phyloP scores from a whole-genome alignment of 2,113 vertebrate genomes.

The Hipposideros armiger region DNA sequence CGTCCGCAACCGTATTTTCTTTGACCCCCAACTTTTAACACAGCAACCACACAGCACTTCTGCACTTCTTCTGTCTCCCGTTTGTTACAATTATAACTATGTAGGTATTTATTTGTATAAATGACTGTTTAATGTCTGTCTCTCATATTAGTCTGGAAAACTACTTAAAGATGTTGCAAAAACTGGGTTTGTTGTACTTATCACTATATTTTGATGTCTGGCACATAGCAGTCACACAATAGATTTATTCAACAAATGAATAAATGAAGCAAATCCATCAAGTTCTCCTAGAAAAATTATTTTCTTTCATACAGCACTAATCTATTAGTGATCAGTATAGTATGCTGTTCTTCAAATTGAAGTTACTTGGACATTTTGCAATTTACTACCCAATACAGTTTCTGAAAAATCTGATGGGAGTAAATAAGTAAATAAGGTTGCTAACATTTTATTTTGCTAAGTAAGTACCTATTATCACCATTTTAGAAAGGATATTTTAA shows the following conservation, averaged over 20 bases:
- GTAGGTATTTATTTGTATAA: neutral
- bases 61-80: neutral
- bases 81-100: neutral
- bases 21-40: neutral
- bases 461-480: neutral
- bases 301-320: neutral
- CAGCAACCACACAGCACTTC: neutral
- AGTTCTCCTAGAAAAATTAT: neutral
- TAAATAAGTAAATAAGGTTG: neutral
- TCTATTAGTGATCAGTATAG: neutral
- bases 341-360: neutral
- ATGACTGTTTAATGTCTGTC: neutral
- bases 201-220: neutral
- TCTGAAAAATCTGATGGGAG: neutral
- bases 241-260: neutral
- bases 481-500: slow-evolving; percentile 32
- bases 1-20: neutral
- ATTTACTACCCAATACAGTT: neutral
- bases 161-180: neutral
- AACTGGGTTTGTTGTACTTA: neutral
- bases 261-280: neutral
- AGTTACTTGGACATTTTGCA: neutral
- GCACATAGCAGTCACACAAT: neutral
- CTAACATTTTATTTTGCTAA: neutral
- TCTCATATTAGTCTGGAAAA: neutral